Evolutionary conservation across 2,797 vertebrate species (phyloP).

Genomic region (Arremon brunneinucha): DNA sequence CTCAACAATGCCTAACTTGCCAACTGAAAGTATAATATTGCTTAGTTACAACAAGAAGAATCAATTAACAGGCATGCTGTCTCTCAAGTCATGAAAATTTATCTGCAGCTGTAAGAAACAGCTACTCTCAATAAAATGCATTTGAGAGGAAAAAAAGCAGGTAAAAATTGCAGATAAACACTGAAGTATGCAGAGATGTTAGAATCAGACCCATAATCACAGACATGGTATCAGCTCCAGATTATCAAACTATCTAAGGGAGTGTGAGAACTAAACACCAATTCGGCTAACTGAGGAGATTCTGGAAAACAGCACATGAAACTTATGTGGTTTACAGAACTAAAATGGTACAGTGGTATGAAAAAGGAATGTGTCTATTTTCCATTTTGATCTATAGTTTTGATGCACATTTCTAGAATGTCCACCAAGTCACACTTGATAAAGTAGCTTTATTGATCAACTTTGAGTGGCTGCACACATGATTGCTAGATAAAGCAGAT

Average conservation of each 20-base stretch:
- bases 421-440: not conserved
- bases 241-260: not conserved
- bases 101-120: not conserved
- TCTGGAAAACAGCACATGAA: not conserved
- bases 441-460: not conserved
- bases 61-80: not conserved
- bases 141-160: not conserved
- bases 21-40: not conserved
- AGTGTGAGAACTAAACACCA: not conserved
- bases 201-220: not conserved
- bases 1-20: not conserved
- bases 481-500: not conserved
- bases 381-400: not conserved
- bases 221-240: accelerated
- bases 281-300: not conserved
- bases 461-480: not conserved
- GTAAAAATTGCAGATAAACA: not conserved
- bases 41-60: not conserved
- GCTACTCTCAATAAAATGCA: not conserved
- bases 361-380: not conserved
- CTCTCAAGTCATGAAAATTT: not conserved
- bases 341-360: not conserved
- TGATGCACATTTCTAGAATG: not conserved
- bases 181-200: not conserved
- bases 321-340: not conserved